Base-by-base conservation (phyloP, 1,140 invertebrate genomes). In the Lysiphlebus fabarum region DNA sequence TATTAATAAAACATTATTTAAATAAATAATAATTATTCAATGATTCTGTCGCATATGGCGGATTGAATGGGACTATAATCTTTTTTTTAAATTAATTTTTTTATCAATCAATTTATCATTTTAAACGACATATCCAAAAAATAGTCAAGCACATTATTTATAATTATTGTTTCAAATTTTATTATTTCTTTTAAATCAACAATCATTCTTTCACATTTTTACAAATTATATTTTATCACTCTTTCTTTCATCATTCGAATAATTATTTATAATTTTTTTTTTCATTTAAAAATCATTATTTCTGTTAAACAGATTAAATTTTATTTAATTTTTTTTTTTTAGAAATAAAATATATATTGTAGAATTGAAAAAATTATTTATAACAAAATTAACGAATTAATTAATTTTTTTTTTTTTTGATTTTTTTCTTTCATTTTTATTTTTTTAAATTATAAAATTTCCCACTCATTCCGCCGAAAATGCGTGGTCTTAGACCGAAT, bases 1-100 rank as follows among this genome's bases (percentile, higher is more conserved):
- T 75, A 73, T 76, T 77, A 77, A 73, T 77, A 75, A 75, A 78
- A 78, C 73, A 70, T 75, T 71, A 71, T 70, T 74, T 66, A 69
- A 66, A 65, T 67, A n/a, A n/a, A n/a, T n/a, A n/a, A n/a, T 63
- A 70, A 71, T 71, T 66, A 63, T 69, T 67, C 66, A 70, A 65
- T 73, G 63, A 68, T 71, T 72, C 64, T 66, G 63, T 67, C 59
- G 58, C 59, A 53, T 50, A 48, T 62, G 69, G 65, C 70, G 70
- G 67, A 61, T 65, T 71, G 70, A 62, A 69, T 67, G 67, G 67
- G 67, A 38, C 51, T 4, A 33, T 34, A 48, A 11, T 42, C 7
- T 49, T 48, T 34, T n/a, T 53, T 10, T 43, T 54, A 10, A n/a
- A 53, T 41, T 6, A 38, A 34, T 41, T n/a, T 34, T 49, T 17